Evolutionary conservation across 2,888 invertebrate species (phyloP).

Genomic region (Cosmopolites sordidus): DNA sequence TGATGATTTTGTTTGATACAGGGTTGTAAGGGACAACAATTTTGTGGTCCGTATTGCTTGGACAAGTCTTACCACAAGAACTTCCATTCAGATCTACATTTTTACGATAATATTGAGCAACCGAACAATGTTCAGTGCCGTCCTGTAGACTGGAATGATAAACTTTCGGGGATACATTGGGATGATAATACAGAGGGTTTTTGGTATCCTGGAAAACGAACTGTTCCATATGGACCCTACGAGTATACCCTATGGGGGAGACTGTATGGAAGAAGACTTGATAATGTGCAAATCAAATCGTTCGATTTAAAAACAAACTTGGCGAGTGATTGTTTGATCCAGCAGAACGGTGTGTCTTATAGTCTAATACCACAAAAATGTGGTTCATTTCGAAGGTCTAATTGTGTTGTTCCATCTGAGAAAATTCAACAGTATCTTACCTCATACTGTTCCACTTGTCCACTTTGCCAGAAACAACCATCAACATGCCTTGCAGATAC

Average conservation of each 20-base stretch:
- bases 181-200: conserved; percentile 13
- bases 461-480: not conserved
- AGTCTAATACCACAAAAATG: conserved; percentile 28
- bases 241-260: conserved; percentile 31
- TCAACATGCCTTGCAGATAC: not conserved
- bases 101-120: too few species aligned
- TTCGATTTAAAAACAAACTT: conserved; percentile 21
- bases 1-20: too few species aligned
- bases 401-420: not conserved
- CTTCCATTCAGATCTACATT: too few species aligned
- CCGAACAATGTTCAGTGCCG: too few species aligned
- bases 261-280: conserved; percentile 28
- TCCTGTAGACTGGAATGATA: too few species aligned
- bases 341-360: conserved; percentile 11
- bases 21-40: too few species aligned
- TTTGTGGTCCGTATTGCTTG: too few species aligned
- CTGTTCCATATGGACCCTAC: conserved; percentile 29
- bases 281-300: conserved; percentile 10
- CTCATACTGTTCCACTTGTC: not conserved
- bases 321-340: conserved; percentile 23
- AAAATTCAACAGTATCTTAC: not conserved
- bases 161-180: too few species aligned
- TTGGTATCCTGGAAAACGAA: conserved; percentile 37
- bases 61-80: too few species aligned
- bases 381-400: conserved; percentile 11